Evolutionary conservation across 2,888 invertebrate species (phyloP), one percentile per base, ranked within the genome.

Genomic region (Brenthis daphne): DNA sequence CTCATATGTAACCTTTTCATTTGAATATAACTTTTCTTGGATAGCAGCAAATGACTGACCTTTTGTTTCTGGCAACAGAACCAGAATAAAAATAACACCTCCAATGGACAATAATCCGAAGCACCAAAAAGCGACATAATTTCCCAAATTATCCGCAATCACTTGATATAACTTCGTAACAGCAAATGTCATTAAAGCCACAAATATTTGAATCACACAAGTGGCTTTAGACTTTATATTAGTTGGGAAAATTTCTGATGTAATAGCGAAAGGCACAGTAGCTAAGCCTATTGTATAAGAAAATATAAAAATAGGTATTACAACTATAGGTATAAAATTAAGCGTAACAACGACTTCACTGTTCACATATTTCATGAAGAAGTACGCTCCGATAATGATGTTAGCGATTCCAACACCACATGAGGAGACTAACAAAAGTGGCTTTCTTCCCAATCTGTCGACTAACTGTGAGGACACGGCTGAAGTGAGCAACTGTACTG

Each of bases 201-300:
- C 95, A 74, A 93, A 92, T 78, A 95, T 92, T 68, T 95, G 94
- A 65, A 94, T 94, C 6, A 94, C 88, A 72, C 95, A 94, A 43
- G 95, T 94, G 0, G 95, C 95, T 70, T 94, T 91, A 1, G 95
- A 94, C 77, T 95, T 94, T 29, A 94, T 94, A 75, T 94, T 91
- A 3, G 94, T 88, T 55, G 96, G 94, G 81, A 96, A 94, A 79
- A 95, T 90, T 84, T 95, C 95, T 3, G 94, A 94, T 55, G 94
- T 93, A 63, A 95, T 93, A 54, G 94, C 93, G 79, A 94, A 95
- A 43, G 95, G 95, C 75, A 95, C 90, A 3, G 94, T 94, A 1
- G 95, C 95, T 80, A 94, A 90, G 16, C 95, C 95, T 79, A 95
- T 88, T 3, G 94, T 94, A 69, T 94, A 95, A 51, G 94, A 93